These are phyloP conservation scores for Prietella phreatophila DNA, from an alignment of 2,113 vertebrate species.

Conservation along the genomic window DNA sequence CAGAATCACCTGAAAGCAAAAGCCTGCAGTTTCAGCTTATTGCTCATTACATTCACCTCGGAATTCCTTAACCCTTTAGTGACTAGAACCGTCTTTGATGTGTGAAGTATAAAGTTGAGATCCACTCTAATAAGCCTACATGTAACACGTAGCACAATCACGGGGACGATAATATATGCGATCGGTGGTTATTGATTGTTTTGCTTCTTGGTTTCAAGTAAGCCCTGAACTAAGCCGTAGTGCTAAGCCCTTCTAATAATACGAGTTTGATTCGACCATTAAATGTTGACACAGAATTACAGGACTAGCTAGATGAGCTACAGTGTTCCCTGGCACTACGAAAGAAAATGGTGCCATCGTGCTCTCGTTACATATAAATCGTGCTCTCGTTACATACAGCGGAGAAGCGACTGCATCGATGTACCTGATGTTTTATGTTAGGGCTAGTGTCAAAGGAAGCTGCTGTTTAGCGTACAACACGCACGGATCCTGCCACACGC, in stretches of 20 bases:
- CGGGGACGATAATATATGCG: slow-evolving; percentile 42
- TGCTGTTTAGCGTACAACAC: slow-evolving; percentile 19
- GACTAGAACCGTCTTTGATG: slow-evolving; percentile 34
- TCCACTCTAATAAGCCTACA: slow-evolving; percentile 42
- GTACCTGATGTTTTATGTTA: slow-evolving; percentile 34
- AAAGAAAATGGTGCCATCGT: not conserved
- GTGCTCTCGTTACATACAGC: not conserved
- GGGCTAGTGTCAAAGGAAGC: slow-evolving; percentile 40
- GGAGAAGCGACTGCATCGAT: slow-evolving; percentile 17
- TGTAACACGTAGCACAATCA: slow-evolving; percentile 52
- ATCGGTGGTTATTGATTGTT: slow-evolving; percentile 35
- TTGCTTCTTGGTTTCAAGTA: slow-evolving; percentile 39
- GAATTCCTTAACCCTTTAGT: slow-evolving; percentile 21
- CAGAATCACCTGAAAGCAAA: slow-evolving; percentile 13
- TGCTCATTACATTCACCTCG: slow-evolving; percentile 31
- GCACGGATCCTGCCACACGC: slow-evolving; percentile 17
- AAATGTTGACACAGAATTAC: slow-evolving; percentile 51
- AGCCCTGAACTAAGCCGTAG: slow-evolving; percentile 60
- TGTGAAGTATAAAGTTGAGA: slow-evolving; percentile 45
- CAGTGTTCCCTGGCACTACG: slow-evolving; percentile 29
- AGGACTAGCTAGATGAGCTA: slow-evolving; percentile 39
- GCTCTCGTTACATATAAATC: not conserved
- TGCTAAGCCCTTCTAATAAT: slow-evolving; percentile 65
- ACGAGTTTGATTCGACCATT: slow-evolving; percentile 45
- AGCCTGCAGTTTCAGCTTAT: not conserved